Percentiles rank a stretch among this genome's conserved stretches.
phyloP scores from a whole-genome alignment of 2,797 vertebrate genomes.

The Spondyliosoma cantharus region DNA sequence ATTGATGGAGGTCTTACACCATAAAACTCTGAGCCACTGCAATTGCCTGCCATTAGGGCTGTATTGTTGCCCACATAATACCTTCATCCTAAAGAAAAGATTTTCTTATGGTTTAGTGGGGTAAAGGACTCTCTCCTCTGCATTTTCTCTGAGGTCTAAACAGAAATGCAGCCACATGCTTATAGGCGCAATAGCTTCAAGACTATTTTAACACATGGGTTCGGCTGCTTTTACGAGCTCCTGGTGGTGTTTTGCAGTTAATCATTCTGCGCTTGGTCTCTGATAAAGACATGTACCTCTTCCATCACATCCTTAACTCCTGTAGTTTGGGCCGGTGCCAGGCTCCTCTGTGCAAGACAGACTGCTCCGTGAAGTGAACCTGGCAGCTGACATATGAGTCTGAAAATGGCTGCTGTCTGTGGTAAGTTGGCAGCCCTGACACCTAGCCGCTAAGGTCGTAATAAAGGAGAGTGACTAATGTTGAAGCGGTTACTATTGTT shows the following conservation, averaged over 20 bases:
- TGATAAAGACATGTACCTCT: conserved; percentile 60
- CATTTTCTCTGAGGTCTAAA: conserved; percentile 50
- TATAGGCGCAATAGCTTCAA: conserved; percentile 27
- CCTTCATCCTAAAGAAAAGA: conserved; percentile 73
- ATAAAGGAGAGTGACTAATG: conserved; percentile 61
- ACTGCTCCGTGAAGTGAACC: conserved; percentile 63
- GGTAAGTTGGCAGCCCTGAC: conserved; percentile 60
- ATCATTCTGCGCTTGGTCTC: conserved; percentile 61
- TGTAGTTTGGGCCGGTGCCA: conserved; percentile 64
- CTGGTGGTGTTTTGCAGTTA: conserved; percentile 59
- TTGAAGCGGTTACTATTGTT: conserved; percentile 46
- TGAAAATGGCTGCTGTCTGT: conserved; percentile 66
- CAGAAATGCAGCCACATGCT: conserved; percentile 51
- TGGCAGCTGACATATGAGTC: conserved; percentile 75
- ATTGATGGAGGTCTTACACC: conserved; percentile 81
- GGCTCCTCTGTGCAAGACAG: conserved; percentile 56
- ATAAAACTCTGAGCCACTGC: conserved; percentile 77
- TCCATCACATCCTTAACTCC: conserved; percentile 62
- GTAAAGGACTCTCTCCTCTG: conserved; percentile 47
- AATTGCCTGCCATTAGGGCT: conserved; percentile 78
- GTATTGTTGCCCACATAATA: conserved; percentile 77
- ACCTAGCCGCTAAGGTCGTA: conserved; percentile 56
- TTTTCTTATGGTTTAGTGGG: conserved; percentile 43
- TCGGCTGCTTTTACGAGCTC: conserved; percentile 69
- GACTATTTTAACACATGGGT: conserved; percentile 43